phyloP scores from a whole-genome alignment of 2,888 invertebrate species.

The Branchipolynoe longqiensis region DNA sequence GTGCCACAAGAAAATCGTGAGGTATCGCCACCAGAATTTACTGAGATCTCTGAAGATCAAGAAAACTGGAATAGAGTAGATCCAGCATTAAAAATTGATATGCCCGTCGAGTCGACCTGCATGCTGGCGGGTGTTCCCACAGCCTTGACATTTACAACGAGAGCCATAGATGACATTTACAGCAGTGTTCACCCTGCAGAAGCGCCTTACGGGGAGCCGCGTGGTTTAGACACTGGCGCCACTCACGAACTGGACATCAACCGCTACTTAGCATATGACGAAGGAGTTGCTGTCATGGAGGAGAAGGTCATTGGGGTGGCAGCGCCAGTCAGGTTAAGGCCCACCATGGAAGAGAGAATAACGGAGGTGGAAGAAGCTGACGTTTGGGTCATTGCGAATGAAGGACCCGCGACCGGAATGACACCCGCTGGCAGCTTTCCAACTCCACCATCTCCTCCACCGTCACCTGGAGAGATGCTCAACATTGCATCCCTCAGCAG shows the following conservation, averaged over 20 bases:
- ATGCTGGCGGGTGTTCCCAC: too few relatives aligned
- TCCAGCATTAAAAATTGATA: too few relatives aligned
- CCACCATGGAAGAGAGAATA: neutral
- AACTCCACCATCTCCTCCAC: neutral
- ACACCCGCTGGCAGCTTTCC: neutral
- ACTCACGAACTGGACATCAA: neutral
- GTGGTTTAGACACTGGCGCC: too few relatives aligned
- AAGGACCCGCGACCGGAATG: neutral
- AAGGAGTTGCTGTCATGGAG: neutral
- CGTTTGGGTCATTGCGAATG: neutral
- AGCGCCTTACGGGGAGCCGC: too few relatives aligned
- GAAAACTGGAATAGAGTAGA: too few relatives aligned
- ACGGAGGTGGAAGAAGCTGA: neutral
- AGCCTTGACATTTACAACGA: too few relatives aligned
- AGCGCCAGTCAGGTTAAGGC: neutral
- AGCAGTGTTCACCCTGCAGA: too few relatives aligned
- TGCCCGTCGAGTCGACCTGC: too few relatives aligned
- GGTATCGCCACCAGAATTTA: too few relatives aligned
- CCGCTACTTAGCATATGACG: neutral
- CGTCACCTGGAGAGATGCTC: neutral
- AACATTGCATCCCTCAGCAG: conserved; percentile 20
- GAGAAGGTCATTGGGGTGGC: neutral
- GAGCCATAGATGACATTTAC: too few relatives aligned
- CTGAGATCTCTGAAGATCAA: too few relatives aligned
- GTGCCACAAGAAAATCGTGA: too few relatives aligned